Conservation (phyloP, 2,113 vertebrate species). For the human region GRCh38 chr1:207283001-207283500, state of each 20-base stretch:
- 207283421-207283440: not conserved
- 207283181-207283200: not conserved
- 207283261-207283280: not conserved
- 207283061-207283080: not conserved
- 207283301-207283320: not conserved
- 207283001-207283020: not conserved
- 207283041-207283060: conserved; percentile 12
- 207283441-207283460: not conserved
- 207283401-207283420: not conserved
- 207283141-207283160: not conserved
- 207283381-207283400: not conserved
- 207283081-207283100: conserved; percentile 11
- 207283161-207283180: not conserved
- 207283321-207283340: not conserved
- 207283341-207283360: not conserved
- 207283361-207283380: not conserved
- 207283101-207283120: not conserved
- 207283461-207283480: not conserved
- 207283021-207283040: not conserved
- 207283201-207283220: not conserved
- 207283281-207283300: not conserved
- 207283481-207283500: not conserved
- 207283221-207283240: not conserved
- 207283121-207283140: not conserved
- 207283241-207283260: not conserved